Conservation (phyloP, 2,888 invertebrate species). For the Drosophila barbarae region DNA sequence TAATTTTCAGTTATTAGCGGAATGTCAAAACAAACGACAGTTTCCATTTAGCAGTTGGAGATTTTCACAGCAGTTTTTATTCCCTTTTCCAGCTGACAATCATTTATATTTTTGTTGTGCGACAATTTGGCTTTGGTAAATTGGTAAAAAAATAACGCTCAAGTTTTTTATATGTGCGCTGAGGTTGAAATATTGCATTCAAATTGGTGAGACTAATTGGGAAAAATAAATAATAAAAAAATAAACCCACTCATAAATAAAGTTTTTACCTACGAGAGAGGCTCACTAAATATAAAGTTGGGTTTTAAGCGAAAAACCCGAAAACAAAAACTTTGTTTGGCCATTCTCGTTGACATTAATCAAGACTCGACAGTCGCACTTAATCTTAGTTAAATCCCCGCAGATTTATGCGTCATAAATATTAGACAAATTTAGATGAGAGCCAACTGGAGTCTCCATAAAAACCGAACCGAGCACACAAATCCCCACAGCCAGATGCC, state of each 20-base stretch:
- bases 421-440: conserved; percentile 27
- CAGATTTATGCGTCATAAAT: conserved; percentile 36
- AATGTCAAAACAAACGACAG: conserved; percentile 66
- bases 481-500: conserved; percentile 31
- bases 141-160: conserved; percentile 1
- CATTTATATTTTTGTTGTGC: conserved; percentile 18
- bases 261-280: background rate
- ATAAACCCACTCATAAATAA: background rate
- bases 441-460: conserved; percentile 8
- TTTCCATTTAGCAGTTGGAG: conserved; percentile 26
- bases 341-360: conserved; percentile 17
- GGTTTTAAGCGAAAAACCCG: background rate
- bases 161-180: background rate
- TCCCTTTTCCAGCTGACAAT: conserved; percentile 12
- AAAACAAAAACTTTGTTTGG: conserved; percentile 2
- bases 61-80: conserved; percentile 16
- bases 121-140: conserved; percentile 20
- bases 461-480: conserved; percentile 12
- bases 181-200: conserved; percentile 1
- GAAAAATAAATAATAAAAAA: background rate
- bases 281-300: background rate
- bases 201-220: conserved; percentile 8
- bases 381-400: conserved; percentile 26
- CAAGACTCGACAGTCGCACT: conserved; percentile 25
- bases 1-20: conserved; percentile 65